Evolutionary conservation across 1,140 invertebrate genomes (phyloP), one percentile per base, ranked within the genome.

Genomic region (Parasteatoda tepidariorum): DNA sequence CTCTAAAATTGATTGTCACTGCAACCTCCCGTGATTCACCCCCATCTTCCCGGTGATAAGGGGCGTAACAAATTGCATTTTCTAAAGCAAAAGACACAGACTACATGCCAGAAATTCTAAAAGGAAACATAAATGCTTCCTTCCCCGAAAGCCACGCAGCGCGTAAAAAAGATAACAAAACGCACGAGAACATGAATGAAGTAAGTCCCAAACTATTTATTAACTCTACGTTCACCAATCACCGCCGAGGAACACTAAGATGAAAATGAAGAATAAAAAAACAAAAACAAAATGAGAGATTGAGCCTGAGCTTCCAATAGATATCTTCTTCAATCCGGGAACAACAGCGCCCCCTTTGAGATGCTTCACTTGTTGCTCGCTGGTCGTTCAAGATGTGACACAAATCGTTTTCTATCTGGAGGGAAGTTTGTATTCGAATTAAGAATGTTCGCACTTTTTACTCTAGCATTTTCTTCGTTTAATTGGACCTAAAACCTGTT

Each of bases 361-460:
- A 66, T 13, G 38, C 38, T 66, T 48, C 24, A 79, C 76, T 79
- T 79, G 76, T 68, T 67, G 76, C 62, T 57, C 34, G 48, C 62
- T 57, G n/a, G 48, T 11, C 48, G 62, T 13, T 34, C 62, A 66
- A 26, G 61, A 24, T 11, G 54, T 78, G 31, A 64, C 26, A 54
- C 38, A 78, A 76, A 66, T 66, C 22, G 48, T 57, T 38, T 79
- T 38, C 24, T 22, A 18, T 59, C 33, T 79, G 76, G 64, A 68
- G 76, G 66, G 76, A 79, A 79, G 64, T 79, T 79, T 26, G 62
- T 31, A 48, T 48, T 18, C 38, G 9, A 48, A 18, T 48, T 18
- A 13, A 18, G 9, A 48, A 2, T n/a, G n/a, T n/a, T n/a, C n/a
- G n/a, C n/a, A n/a, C n/a, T n/a, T n/a, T n/a, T n/a, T n/a, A n/a